Conservation (phyloP, 2,888 invertebrate genomes). For the Pandemis cinnamomeana region DNA sequence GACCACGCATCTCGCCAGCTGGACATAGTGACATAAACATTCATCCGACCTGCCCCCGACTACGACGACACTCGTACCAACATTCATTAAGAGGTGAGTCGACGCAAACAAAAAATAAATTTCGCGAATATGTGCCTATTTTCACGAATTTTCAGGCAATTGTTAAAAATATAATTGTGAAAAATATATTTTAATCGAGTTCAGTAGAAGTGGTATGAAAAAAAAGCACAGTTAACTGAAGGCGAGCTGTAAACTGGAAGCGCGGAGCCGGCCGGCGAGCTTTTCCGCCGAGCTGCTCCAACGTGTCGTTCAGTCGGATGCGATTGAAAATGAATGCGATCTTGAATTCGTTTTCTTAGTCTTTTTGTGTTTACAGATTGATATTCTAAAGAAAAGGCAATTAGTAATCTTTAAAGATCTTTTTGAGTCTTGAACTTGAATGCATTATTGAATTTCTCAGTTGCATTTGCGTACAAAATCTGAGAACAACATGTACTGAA, state of each 20-base stretch:
- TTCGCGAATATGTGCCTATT: not conserved
- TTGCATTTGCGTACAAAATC: not conserved
- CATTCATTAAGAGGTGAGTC: conserved; percentile 65
- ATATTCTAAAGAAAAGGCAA: not conserved
- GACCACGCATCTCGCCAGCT: conserved; percentile 50
- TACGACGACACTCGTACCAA: conserved; percentile 64
- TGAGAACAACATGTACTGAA: not conserved
- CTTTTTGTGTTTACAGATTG: not conserved
- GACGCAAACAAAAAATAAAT: conserved; percentile 30
- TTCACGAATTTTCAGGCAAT: not conserved
- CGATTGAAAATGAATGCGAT: conserved; percentile 6
- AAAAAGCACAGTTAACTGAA: conserved; percentile 26
- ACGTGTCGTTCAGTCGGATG: conserved; percentile 15
- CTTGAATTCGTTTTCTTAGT: conserved; percentile 6
- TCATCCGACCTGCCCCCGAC: conserved; percentile 53
- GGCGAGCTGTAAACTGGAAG: conserved; percentile 47
- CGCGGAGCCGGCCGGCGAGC: conserved; percentile 69
- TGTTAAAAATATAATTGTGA: not conserved
- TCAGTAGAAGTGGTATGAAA: conserved; percentile 21
- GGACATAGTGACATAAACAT: conserved; percentile 64
- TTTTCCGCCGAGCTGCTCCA: conserved; percentile 61
- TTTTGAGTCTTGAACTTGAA: not conserved
- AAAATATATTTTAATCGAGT: conserved; percentile 12
- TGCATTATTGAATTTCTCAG: not conserved
- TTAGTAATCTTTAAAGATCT: not conserved